Evolutionary conservation across 2,888 invertebrate genomes (phyloP).

Genomic region (Serripes groenlandicus): DNA sequence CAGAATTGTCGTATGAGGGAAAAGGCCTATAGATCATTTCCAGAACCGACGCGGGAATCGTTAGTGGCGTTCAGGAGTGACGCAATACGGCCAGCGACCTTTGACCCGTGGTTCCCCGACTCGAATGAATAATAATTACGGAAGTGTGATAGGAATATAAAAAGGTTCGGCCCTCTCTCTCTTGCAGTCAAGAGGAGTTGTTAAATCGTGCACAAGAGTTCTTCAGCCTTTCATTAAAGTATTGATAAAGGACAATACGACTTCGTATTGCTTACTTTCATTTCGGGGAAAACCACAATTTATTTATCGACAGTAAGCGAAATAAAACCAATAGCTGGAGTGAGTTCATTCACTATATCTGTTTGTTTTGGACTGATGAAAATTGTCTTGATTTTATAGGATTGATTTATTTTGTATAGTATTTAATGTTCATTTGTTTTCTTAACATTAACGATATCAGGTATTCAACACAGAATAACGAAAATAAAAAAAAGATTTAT

Average conservation of each 20-base stretch:
- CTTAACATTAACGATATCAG: too few relatives aligned
- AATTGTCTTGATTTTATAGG: too few relatives aligned
- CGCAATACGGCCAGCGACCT: slow-evolving; percentile 25
- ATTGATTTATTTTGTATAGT: too few relatives aligned
- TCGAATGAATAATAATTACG: slow-evolving; percentile 43
- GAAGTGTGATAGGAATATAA: slow-evolving; percentile 41
- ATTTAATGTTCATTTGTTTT: too few relatives aligned
- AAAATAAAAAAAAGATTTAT: too few relatives aligned
- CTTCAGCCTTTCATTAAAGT: slow-evolving; percentile 46
- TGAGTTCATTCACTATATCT: too few relatives aligned
- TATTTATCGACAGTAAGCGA: background rate
- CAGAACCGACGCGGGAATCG: too few relatives aligned
- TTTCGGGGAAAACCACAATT: background rate
- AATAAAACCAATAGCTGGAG: too few relatives aligned
- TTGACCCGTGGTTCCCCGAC: slow-evolving; percentile 28
- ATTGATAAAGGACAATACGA: slow-evolving; percentile 25
- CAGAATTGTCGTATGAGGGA: too few relatives aligned
- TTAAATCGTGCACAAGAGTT: slow-evolving; percentile 27
- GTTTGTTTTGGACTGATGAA: too few relatives aligned
- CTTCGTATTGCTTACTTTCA: background rate
- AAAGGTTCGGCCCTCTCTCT: slow-evolving; percentile 23
- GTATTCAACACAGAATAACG: too few relatives aligned
- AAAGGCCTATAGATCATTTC: too few relatives aligned
- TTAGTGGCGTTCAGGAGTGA: slow-evolving; percentile 14
- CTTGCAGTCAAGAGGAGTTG: slow-evolving; percentile 16